These are phyloP conservation scores for Alca torda DNA, from an alignment of 2,797 vertebrate genomes.

Conservation along the genomic window DNA sequence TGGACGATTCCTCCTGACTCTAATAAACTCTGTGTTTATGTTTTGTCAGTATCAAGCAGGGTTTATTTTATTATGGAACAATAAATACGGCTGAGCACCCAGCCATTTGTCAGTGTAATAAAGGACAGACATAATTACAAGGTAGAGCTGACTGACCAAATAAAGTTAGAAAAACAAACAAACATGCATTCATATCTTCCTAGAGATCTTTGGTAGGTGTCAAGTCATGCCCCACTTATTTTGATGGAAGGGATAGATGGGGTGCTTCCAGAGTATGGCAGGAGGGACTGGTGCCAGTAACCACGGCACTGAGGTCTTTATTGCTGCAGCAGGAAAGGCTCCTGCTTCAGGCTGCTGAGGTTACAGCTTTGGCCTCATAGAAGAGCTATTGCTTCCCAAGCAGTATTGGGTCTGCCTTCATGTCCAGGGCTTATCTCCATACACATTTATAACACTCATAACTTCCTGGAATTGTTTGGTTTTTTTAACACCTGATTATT, in stretches of 20 bases:
- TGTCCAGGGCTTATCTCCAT: neutral
- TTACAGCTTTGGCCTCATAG: neutral
- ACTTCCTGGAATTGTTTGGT: neutral
- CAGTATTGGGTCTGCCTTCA: neutral
- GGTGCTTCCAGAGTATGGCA: neutral
- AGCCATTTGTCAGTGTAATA: conserved; percentile 12
- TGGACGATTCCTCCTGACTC: neutral
- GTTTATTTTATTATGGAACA: conserved; percentile 19
- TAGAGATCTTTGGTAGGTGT: neutral
- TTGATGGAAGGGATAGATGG: neutral
- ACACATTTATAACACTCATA: neutral
- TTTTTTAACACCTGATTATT: neutral
- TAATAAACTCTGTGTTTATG: conserved; percentile 16
- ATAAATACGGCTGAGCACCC: neutral
- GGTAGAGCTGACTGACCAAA: neutral
- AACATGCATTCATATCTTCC: neutral
- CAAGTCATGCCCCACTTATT: neutral
- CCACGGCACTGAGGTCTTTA: fast-evolving
- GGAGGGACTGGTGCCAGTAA: neutral
- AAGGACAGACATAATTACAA: conserved; percentile 4
- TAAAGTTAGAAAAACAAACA: neutral
- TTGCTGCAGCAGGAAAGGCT: neutral
- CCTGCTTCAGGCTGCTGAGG: neutral
- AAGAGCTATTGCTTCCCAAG: neutral
- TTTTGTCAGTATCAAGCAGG: conserved; percentile 1